Conservation (phyloP, 2,113 vertebrate species). For the Hippoglossus stenolepis region DNA sequence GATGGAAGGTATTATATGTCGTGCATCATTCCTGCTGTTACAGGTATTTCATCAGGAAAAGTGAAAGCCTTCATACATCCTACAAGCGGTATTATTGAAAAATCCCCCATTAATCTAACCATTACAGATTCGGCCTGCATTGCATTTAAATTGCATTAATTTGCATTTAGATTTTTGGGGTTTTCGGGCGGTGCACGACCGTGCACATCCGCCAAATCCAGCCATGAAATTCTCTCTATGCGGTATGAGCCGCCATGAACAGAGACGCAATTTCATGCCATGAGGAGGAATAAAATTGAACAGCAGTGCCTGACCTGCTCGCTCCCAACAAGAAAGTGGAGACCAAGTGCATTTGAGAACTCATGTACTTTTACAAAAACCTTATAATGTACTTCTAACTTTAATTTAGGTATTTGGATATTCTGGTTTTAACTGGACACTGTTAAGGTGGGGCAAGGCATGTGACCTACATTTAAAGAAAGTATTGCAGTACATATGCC, state of each 20-base stretch:
- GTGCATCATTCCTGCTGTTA: slow-evolving; percentile 8
- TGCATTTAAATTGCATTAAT: slow-evolving; percentile 44
- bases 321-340: background rate
- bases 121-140: slow-evolving; percentile 36
- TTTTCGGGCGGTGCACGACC: slow-evolving; percentile 12
- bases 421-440: background rate
- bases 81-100: slow-evolving; percentile 49
- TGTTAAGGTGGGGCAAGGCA: background rate
- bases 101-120: slow-evolving; percentile 48
- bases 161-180: slow-evolving; percentile 35
- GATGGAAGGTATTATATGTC: background rate
- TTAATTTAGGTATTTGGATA: background rate
- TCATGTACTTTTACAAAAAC: slow-evolving; percentile 4
- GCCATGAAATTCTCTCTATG: slow-evolving; percentile 47
- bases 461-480: slow-evolving; percentile 28
- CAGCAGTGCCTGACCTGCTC: slow-evolving; percentile 26
- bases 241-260: slow-evolving; percentile 45
- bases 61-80: slow-evolving; percentile 32
- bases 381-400: background rate
- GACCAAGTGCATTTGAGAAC: slow-evolving; percentile 3
- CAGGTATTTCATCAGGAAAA: slow-evolving; percentile 57
- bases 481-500: slow-evolving; percentile 15
- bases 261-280: slow-evolving; percentile 65
- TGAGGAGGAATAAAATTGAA: slow-evolving; percentile 57
- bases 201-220: background rate